Evolutionary conservation across 2,888 invertebrate species (phyloP), one percentile per base, ranked within the genome.

Genomic region (Erebia epiphron): DNA sequence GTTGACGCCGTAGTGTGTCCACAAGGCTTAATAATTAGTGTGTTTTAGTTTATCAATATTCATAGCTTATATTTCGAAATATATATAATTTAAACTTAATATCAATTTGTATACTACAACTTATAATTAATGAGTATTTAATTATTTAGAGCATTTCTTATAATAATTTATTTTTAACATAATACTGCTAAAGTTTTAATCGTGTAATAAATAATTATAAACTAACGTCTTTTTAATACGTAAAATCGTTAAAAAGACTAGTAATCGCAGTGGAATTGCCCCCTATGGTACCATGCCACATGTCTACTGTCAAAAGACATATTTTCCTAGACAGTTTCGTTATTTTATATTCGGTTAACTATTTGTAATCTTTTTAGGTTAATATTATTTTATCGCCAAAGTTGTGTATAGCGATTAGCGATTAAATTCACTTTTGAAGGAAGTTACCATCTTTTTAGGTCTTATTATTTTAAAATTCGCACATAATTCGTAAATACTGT

Each of bases 351-450:
- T 89, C 83, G 85, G 87, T 91, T 89, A 86, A 86, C 85, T 89
- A 87, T 85, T 90, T 91, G 78, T 91, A 88, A 83, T 79, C 81
- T 86, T 82, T 82, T 83, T 90, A 88, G 86, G 84, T 87, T 89
- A 86, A 86, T 85, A 78, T 83, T 82, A 77, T 80, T 75, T 84
- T 82, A 83, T 84, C 85, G 86, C 91, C 91, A 92, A 92, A 91
- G 91, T 88, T 81, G 80, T 82, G 77, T 79, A 78, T 75, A 70
- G 70, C 72, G 66, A 68, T 75, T 78, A 76, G 70, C 72, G 67
- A 68, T 60, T 68, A 73, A 73, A 75, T 75, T 75, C 67, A 73
- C 68, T 69, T 74, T 65, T 73, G 67, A 79, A 67, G 76, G 80
- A 78, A 83, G 86, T 90, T 88, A 88, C 87, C 86, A 85, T 82